Percentiles rank a stretch among this genome's conserved stretches.
Evolutionary conservation across 1,140 invertebrate genomes (phyloP).

Genomic region (Drosophila pruinosa): DNA sequence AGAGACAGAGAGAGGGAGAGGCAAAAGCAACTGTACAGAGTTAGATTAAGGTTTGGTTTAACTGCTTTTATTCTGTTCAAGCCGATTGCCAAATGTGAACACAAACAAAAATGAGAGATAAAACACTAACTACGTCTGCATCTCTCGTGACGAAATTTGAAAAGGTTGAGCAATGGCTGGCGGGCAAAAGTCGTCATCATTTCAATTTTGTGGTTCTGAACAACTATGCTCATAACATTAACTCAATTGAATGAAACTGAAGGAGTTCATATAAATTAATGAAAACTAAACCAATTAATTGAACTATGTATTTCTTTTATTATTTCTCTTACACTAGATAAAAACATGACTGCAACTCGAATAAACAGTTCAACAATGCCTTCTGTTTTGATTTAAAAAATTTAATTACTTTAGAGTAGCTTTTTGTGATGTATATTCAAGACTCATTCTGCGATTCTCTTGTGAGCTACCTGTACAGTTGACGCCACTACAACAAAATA

Average conservation of each 20-base stretch:
- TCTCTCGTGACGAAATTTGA: constrained; percentile 14
- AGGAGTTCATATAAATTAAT: not conserved
- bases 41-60: constrained; percentile 11
- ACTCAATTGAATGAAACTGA: not conserved
- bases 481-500: constrained; percentile 20
- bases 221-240: constrained; percentile 5
- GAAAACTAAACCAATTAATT: not conserved
- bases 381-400: not conserved
- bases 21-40: constrained; percentile 26
- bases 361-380: not conserved
- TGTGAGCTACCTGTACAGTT: constrained; percentile 4
- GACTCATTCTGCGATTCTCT: constrained; percentile 23
- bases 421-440: not conserved
- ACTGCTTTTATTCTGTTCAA: constrained; percentile 21
- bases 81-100: constrained; percentile 19
- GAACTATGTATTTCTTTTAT: not conserved
- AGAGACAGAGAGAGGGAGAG: not conserved
- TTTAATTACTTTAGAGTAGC: not conserved
- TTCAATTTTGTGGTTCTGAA: constrained; percentile 44
- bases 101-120: constrained; percentile 20
- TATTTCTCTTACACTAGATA: not conserved
- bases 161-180: constrained; percentile 8
- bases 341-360: not conserved
- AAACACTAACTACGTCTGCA: constrained; percentile 50
- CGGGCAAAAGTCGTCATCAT: constrained; percentile 12